Percentiles rank a stretch among this genome's conserved stretches.
phyloP scores from a whole-genome alignment of 1,140 invertebrate genomes.

The Drosophila bocki region DNA sequence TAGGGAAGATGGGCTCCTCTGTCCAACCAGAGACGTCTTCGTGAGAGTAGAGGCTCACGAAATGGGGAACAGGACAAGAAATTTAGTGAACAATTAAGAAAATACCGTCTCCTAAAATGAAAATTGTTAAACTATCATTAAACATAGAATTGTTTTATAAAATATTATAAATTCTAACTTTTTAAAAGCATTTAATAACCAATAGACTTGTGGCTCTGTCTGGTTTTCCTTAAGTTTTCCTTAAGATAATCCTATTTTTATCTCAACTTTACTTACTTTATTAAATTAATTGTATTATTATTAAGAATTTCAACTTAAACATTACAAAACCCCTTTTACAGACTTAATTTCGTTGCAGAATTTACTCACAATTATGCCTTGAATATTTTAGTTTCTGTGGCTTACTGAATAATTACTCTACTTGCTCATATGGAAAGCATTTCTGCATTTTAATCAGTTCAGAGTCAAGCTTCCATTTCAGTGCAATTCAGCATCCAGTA shows the following conservation, averaged over 20 bases:
- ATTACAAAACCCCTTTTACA: no score
- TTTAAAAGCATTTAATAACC: neutral
- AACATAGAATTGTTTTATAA: neutral
- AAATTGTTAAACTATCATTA: no score
- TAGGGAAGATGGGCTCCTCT: slow-evolving; percentile 14
- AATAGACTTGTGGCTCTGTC: neutral
- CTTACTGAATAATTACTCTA: slow-evolving; percentile 10
- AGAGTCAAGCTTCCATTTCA: neutral
- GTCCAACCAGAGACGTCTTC: slow-evolving; percentile 1
- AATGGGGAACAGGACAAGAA: no score
- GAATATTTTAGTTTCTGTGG: slow-evolving; percentile 8
- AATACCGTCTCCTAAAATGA: no score
- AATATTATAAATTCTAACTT: neutral
- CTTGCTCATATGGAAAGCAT: neutral
- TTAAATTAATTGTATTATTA: neutral
- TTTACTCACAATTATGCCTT: neutral
- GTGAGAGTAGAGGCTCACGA: slow-evolving; percentile 18
- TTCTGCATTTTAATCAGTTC: slow-evolving; percentile 16
- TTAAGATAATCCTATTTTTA: no score
- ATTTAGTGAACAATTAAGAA: neutral
- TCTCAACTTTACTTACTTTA: neutral
- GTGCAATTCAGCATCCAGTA: slow-evolving; percentile 9
- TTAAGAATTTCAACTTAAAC: neutral
- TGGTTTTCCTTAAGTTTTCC: neutral
- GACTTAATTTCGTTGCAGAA: no score